Evolutionary conservation across 2,113 vertebrate genomes (phyloP).

Genomic region (Pomatostomus ruficeps): DNA sequence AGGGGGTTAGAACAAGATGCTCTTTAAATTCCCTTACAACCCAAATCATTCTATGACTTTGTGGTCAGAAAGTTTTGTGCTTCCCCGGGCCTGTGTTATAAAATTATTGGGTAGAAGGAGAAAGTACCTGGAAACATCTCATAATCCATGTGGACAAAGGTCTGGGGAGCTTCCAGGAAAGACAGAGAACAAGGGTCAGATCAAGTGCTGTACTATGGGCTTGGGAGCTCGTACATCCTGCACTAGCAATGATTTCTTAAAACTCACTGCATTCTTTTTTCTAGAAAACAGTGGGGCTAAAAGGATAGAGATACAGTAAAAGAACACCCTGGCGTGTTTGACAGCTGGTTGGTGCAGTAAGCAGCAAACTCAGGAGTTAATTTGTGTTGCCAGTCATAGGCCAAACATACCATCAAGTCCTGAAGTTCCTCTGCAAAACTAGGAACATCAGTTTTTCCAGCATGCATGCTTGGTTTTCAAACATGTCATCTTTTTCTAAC

Average conservation of each 20-base stretch:
- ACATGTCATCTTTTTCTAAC: background rate
- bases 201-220: background rate
- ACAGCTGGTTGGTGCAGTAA: background rate
- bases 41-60: background rate
- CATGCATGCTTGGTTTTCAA: background rate
- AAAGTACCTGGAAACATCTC: background rate
- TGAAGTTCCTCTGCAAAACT: background rate
- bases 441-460: background rate
- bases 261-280: background rate
- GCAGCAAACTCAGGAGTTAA: background rate
- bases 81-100: background rate
- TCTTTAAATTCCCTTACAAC: no score
- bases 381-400: background rate
- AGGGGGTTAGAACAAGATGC: background rate
- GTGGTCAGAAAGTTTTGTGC: background rate
- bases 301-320: background rate
- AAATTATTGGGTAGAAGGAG: background rate
- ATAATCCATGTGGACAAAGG: background rate
- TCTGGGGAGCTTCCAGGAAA: background rate
- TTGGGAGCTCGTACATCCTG: background rate
- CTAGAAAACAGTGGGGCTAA: accelerated
- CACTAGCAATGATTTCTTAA: background rate
- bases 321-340: background rate
- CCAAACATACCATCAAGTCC: background rate
- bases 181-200: background rate